phyloP scores from a whole-genome alignment of 2,113 vertebrate genomes.

The Rhodinocichla rosea region DNA sequence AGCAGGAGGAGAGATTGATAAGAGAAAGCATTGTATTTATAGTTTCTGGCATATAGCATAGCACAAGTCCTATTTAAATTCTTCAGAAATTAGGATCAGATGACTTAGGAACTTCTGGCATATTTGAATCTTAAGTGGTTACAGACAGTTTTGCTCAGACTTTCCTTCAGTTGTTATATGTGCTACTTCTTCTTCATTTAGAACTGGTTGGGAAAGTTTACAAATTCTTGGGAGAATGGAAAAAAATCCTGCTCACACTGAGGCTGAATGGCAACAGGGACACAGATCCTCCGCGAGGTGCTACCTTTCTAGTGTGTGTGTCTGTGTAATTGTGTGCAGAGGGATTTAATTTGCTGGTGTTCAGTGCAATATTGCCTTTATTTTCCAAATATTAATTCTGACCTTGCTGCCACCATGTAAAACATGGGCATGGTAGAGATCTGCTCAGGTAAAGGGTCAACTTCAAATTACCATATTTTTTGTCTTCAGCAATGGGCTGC shows the following conservation, averaged over 20 bases:
- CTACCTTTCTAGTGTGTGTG: not conserved
- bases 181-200: not conserved
- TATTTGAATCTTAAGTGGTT: slow-evolving; percentile 51
- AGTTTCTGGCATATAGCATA: slow-evolving; percentile 7
- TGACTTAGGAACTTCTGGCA: slow-evolving; percentile 34
- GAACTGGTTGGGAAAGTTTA: not conserved
- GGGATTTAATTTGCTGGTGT: not conserved
- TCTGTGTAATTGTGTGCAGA: not conserved
- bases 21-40: slow-evolving; percentile 36
- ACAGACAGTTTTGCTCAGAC: slow-evolving; percentile 28
- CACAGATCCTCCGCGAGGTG: not conserved
- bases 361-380: not conserved
- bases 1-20: slow-evolving; percentile 15
- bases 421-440: not conserved
- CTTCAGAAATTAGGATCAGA: slow-evolving; percentile 59
- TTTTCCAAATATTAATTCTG: not conserved
- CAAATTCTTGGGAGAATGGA: not conserved
- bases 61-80: slow-evolving; percentile 34
- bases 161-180: not conserved
- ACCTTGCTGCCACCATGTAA: not conserved
- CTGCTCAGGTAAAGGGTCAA: not conserved
- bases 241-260: not conserved
- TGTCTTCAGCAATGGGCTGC: not conserved
- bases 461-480: not conserved
- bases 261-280: not conserved